Conservation (phyloP, 2,888 invertebrate species). For the Drosophila longiperda region DNA sequence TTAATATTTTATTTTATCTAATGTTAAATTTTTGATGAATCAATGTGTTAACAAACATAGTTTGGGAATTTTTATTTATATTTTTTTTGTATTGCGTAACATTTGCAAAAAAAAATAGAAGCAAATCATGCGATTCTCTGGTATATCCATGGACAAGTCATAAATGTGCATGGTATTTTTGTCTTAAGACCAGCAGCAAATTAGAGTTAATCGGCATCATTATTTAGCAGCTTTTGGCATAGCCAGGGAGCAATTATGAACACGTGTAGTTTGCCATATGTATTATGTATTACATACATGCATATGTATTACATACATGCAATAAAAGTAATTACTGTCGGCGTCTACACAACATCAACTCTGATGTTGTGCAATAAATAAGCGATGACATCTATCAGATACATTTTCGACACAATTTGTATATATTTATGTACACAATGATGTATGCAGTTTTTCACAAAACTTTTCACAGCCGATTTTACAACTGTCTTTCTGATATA, state of each 20-base stretch:
- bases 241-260: slow-evolving; percentile 47
- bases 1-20: background rate
- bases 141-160: background rate
- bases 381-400: slow-evolving; percentile 35
- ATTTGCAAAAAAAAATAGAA: background rate
- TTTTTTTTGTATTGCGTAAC: background rate
- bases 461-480: background rate
- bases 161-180: background rate
- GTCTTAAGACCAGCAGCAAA: slow-evolving; percentile 5
- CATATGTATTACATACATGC: slow-evolving; percentile 1
- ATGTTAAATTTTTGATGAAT: background rate
- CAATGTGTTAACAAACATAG: background rate
- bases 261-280: slow-evolving; percentile 46
- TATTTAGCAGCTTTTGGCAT: slow-evolving; percentile 32
- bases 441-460: background rate
- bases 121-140: background rate
- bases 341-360: slow-evolving; percentile 37
- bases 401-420: slow-evolving; percentile 18
- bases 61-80: background rate
- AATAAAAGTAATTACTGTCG: slow-evolving; percentile 67
- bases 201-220: slow-evolving; percentile 35
- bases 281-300: slow-evolving; percentile 1
- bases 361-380: slow-evolving; percentile 64
- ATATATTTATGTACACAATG: background rate
- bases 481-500: background rate